Base-by-base conservation (phyloP, 2,888 invertebrate species). In the Dasypogon diadema region DNA sequence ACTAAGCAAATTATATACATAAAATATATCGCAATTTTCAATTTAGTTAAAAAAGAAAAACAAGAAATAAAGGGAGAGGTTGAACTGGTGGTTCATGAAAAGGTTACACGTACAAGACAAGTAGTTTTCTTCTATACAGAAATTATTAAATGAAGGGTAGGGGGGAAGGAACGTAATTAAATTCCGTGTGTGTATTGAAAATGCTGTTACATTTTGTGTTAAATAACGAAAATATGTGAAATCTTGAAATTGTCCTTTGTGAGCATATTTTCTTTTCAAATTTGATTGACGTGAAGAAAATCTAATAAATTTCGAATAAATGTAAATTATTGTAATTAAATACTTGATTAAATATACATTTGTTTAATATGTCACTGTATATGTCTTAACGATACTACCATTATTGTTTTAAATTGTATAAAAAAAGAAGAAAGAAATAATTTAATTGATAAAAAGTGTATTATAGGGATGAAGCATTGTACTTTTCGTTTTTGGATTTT, bases 271-370 rank as follows among this genome's bases (percentile, higher is more conserved):
- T 42, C 42, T 42, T 42, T 42, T 3, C 3, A 42, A 42, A 42
- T 42, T 42, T 42, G 2, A 46, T 4, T 65, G 18, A 65, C 4
- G 21, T 42, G 24, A 30, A 30, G 8, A 30, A 46, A 65, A 21
- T 65, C 46, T 24, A 46, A 24, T 10, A 22, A 46, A 65, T 65
- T 65, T 37, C 24, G 18, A 65, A 65, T 65, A 22, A 46, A 65
- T 65, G 65, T 65, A 65, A n/a, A 65, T 65, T 65, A 48, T 24
- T 65, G 65, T 65, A 65, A 65, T 48, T 65, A 65, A 24, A 60
- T 26, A 60, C 37, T 60, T 58, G n/a, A 42, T 63, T 63, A 63
- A n/a, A 21, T 37, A 21, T 46, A 58, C 16, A 65, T 65, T 51
- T 2, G 51, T 51, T 51, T 51, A 51, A 51, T 21, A 48, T 65